phyloP scores from a whole-genome alignment of 2,888 invertebrate genomes.

The Tricholauxania praeusta region DNA sequence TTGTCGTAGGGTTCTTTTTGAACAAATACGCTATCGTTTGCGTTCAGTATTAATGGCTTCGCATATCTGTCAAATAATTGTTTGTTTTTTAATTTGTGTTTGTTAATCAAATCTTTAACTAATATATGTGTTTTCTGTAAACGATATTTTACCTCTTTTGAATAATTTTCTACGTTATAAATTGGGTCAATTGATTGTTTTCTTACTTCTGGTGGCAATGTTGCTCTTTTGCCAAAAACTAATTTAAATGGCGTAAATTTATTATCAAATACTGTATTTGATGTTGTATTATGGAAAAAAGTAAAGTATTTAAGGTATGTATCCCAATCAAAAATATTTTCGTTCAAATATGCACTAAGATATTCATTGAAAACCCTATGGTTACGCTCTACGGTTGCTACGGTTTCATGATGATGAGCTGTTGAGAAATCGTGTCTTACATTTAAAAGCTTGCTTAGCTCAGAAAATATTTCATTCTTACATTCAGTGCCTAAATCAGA shows the following conservation, averaged over 20 bases:
- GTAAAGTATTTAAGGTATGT: constrained; percentile 12
- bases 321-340: constrained; percentile 7
- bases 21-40: not conserved
- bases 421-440: constrained; percentile 37
- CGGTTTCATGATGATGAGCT: constrained; percentile 40
- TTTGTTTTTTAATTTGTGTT: not conserved
- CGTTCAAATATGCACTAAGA: not conserved
- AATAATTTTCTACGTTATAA: too few relatives aligned
- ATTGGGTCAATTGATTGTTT: too few relatives aligned
- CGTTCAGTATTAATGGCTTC: not conserved
- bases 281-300: constrained; percentile 10
- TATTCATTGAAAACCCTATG: constrained; percentile 35
- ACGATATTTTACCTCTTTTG: too few relatives aligned
- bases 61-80: constrained; percentile 6
- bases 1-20: too few relatives aligned
- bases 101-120: too few relatives aligned
- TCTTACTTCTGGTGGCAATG: too few relatives aligned
- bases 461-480: constrained; percentile 18
- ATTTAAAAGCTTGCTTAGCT: too few relatives aligned
- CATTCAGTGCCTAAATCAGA: constrained; percentile 44
- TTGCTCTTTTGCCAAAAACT: too few relatives aligned
- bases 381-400: constrained; percentile 45
- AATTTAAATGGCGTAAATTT: not conserved
- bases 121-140: too few relatives aligned
- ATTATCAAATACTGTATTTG: constrained; percentile 12